phyloP scores from a whole-genome alignment of 1,140 invertebrate species.

The Mylabris phalerata region DNA sequence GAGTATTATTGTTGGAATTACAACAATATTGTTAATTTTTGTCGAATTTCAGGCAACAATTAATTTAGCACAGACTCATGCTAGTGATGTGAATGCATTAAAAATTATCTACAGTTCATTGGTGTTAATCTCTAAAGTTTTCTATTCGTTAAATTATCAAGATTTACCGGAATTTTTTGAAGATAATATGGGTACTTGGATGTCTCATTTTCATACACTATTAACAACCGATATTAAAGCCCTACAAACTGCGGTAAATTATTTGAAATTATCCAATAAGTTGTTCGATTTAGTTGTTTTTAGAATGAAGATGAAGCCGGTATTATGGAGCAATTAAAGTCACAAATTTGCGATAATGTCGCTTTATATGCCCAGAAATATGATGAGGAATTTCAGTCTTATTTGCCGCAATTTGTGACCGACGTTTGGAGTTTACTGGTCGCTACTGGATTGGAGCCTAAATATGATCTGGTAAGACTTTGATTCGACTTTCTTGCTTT shows the following conservation, averaged over 20 bases:
- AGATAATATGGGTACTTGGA: slow-evolving; percentile 93
- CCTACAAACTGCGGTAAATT: slow-evolving; percentile 57
- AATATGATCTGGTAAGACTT: slow-evolving; percentile 78
- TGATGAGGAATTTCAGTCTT: slow-evolving; percentile 90
- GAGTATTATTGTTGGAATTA: slow-evolving; percentile 34
- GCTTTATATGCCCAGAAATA: slow-evolving; percentile 95
- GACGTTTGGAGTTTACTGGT: slow-evolving; percentile 88
- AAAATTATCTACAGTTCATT: slow-evolving; percentile 87
- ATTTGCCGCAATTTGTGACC: slow-evolving; percentile 83
- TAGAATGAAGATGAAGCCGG: slow-evolving; percentile 84
- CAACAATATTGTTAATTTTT: neutral
- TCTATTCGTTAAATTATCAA: slow-evolving; percentile 93
- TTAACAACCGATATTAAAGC: slow-evolving; percentile 70
- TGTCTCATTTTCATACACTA: slow-evolving; percentile 80
- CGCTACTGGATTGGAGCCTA: slow-evolving; percentile 73
- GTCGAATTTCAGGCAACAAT: slow-evolving; percentile 66
- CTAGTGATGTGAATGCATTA: slow-evolving; percentile 70
- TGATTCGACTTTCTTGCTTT: neutral
- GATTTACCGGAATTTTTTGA: slow-evolving; percentile 98
- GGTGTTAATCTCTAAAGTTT: slow-evolving; percentile 89
- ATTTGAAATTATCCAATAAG: neutral
- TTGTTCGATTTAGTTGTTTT: slow-evolving; percentile 1
- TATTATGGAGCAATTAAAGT: slow-evolving; percentile 83
- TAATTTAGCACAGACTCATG: slow-evolving; percentile 70
- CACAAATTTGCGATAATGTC: slow-evolving; percentile 94